Percentiles rank a stretch among this genome's conserved stretches.
Evolutionary conservation across 1,140 invertebrate species (phyloP).

Genomic region (Leptinotarsa lineolata): DNA sequence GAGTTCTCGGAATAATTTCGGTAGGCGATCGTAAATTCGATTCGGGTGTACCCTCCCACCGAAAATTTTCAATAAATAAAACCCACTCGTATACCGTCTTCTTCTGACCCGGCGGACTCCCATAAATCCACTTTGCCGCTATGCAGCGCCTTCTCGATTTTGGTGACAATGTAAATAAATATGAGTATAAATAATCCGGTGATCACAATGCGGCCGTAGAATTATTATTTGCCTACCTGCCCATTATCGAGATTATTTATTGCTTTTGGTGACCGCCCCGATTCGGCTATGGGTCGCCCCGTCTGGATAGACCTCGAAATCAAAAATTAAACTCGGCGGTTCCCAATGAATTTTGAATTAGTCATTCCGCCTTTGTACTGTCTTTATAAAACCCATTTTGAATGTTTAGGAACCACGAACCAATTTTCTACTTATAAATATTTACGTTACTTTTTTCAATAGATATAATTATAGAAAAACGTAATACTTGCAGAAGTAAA

Average conservation of each 20-base stretch:
- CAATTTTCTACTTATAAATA: too few species aligned
- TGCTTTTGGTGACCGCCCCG: constrained; percentile 7
- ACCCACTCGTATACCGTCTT: constrained; percentile 14
- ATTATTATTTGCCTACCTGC: constrained; percentile 40
- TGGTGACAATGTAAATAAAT: constrained; percentile 37
- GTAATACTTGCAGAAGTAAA: too few species aligned
- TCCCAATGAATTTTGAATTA: not conserved
- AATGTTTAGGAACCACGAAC: too few species aligned
- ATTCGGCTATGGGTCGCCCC: not conserved
- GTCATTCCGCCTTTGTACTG: not conserved
- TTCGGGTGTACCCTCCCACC: constrained; percentile 13
- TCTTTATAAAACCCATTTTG: too few species aligned
- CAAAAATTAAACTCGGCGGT: not conserved
- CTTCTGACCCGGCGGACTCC: not conserved
- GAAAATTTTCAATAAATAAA: constrained; percentile 27
- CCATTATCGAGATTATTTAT: constrained; percentile 34
- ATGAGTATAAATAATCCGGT: constrained; percentile 32
- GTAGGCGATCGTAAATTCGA: constrained; percentile 5
- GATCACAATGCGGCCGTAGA: constrained; percentile 32
- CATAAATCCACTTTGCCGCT: constrained; percentile 17
- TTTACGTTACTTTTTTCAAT: too few species aligned
- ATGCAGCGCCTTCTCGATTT: constrained; percentile 20
- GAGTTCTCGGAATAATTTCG: constrained; percentile 3
- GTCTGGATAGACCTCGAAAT: not conserved
- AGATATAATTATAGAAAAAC: too few species aligned